Base-by-base conservation (phyloP, 64 coral and sea anemone genomes). In the Cladopsammia gracilis region DNA sequence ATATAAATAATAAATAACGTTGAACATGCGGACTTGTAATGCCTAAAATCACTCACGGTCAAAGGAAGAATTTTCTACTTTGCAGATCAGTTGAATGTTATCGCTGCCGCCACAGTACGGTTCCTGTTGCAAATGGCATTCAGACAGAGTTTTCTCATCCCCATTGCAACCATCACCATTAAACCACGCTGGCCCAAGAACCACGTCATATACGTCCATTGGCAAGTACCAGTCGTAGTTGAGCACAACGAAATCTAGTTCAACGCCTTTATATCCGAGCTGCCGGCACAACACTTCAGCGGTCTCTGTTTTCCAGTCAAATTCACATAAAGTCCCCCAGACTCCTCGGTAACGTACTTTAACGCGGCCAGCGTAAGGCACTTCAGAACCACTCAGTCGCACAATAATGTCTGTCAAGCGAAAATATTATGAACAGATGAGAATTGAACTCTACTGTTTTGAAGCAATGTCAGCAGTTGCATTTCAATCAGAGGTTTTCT, bases 291-390 rank as follows among this genome's bases (percentile, higher is more conserved):
- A 10, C 10, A 84, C 80, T n/a, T 66, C 62, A 49, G 80, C 44
- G 15, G 62, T 84, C 43, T 84, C 80, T 10, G 20, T 48, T 84
- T 84, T 65, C 80, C 80, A 84, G 8, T 84, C 80, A 23, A 22
- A 4, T 47, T 4, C 43, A 68, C 80, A 84, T 10, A 84, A 19
- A 7, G 80, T 84, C 11, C 80, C 80, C 80, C 80, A 84, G 60
- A 84, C 80, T 4, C 80, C 80, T 67, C 49, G 80, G 45, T 84
- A 84, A 64, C 60, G 80, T 68, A 84, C 80, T 68, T 84, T 84
- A 7, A 84, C 80, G 44, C 80, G 80, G 20, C 80, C 80, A 46
- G 80, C 80, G 22, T 84, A 67, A 25, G 80, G 62, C 13, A 67
- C 80, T 24, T 68, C 44, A 23, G 80, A 84, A 51, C 80, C 80